Base-by-base conservation (phyloP, 2,888 invertebrate species). In the Latrodectus elegans region DNA sequence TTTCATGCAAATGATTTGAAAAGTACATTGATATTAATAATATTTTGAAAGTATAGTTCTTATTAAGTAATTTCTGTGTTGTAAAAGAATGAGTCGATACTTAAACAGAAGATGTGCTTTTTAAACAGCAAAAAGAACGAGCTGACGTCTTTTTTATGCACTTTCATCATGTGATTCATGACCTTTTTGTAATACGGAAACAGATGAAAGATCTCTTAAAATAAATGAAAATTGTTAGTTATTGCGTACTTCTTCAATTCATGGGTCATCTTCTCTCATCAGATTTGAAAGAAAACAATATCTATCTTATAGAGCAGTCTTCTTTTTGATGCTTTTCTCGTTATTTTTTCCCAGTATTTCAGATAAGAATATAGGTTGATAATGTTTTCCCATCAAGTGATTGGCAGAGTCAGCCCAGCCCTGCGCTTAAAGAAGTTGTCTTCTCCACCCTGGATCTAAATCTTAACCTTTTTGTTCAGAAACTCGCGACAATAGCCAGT, bases 161-260 rank as follows among this genome's bases (percentile, higher is more conserved):
- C 38, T 38, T 38, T 4, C 38, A 38, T 38, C 38, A 38, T 38
- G 6, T 38, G 38, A 6, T 38, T 1, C 38, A 38, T 4, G 38
- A 38, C 0, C 38, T 38, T 38, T 38, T 38, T 38, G 22, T 38
- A 38, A 38, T 38, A 38, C 1, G 38, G 38, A 6, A 6, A 38
- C 38, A 38, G 6, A 6, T 60, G 11, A 60, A 55, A 26, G 53
- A 60, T 49, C 64, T 52, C 72, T 70, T 52, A 77, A 84, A 84
- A 84, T 84, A 78, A 77, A 72, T 53, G 72, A 72, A 84, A 84
- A 84, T 84, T 84, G 71, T 75, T n/a, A n/a, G 83, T 74, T 74
- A 12, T 49, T 17, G 67, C 67, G 17, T 8, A 17, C 67, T 68
- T 17, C 6, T 68, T 68, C 10, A 68, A 17, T 17, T 4, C 38